phyloP scores from a whole-genome alignment of 2,113 vertebrate genomes.

The Oxyruncus cristatus region DNA sequence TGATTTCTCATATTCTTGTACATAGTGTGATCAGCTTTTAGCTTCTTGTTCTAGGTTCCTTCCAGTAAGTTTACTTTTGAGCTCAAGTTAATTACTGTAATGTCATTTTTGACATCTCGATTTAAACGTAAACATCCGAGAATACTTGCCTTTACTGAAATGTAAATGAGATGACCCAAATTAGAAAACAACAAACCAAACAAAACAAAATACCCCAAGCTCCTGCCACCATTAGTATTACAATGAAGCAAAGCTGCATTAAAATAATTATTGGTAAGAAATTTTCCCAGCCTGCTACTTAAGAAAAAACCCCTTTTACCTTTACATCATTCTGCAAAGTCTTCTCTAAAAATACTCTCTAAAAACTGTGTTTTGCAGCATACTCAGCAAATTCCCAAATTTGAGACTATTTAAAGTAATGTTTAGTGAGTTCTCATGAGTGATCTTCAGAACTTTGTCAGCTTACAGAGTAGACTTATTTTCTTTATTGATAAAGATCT shows the following conservation, averaged over 20 bases:
- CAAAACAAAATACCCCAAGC: not conserved
- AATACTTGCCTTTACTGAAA: not conserved
- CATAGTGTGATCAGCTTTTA: not conserved
- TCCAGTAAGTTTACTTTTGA: not conserved
- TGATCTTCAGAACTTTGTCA: not conserved
- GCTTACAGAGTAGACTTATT: not conserved
- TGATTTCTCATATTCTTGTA: not conserved
- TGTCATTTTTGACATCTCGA: not conserved
- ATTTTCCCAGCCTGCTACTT: not conserved
- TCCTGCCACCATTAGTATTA: not conserved
- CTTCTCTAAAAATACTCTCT: not conserved
- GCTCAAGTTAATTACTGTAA: not conserved
- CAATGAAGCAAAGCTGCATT: not conserved
- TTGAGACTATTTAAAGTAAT: not conserved
- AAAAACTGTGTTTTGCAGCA: not conserved
- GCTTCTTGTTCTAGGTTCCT: not conserved
- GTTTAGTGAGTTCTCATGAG: not conserved
- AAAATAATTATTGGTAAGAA: not conserved
- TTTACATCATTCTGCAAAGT: not conserved
- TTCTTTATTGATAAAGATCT: not conserved
- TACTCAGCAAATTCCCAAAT: not conserved
- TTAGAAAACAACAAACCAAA: not conserved
- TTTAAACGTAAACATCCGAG: not conserved
- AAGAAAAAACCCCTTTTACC: not conserved
- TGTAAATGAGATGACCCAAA: not conserved